Conservation (phyloP, 1,140 invertebrate species). For the Odontomachus brunneus region DNA sequence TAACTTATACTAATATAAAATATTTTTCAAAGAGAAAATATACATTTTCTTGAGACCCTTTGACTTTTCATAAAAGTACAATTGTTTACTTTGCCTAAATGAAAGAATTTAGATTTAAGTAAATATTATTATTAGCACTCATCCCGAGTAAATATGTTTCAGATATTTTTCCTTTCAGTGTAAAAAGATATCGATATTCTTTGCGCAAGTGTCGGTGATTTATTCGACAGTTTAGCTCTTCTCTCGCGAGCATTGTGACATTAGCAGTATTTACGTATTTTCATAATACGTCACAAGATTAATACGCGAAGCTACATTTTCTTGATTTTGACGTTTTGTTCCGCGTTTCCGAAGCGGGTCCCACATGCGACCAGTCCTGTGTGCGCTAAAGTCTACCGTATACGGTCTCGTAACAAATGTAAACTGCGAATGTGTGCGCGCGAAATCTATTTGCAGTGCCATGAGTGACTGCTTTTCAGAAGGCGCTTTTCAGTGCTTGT, state of each 20-base stretch:
- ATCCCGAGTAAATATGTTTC: too few species aligned
- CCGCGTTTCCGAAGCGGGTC: background rate
- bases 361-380: background rate
- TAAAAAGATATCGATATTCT: too few species aligned
- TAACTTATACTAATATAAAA: too few species aligned
- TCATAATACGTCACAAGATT: background rate
- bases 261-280: background rate
- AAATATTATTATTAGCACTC: too few species aligned
- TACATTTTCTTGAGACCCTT: too few species aligned
- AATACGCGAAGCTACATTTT: background rate
- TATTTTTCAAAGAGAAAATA: too few species aligned
- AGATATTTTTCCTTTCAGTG: too few species aligned
- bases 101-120: too few species aligned
- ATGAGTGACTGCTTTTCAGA: conserved; percentile 26
- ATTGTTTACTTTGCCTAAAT: too few species aligned
- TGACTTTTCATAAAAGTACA: too few species aligned
- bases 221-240: too few species aligned
- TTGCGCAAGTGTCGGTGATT: too few species aligned
- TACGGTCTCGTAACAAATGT: conserved; percentile 23
- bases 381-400: background rate
- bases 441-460: conserved; percentile 9
- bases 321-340: background rate
- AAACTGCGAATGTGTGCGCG: conserved; percentile 20
- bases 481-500: conserved; percentile 12
- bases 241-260: background rate